Base-by-base conservation (phyloP, 2,888 invertebrate species). In the Cepaea hortensis region DNA sequence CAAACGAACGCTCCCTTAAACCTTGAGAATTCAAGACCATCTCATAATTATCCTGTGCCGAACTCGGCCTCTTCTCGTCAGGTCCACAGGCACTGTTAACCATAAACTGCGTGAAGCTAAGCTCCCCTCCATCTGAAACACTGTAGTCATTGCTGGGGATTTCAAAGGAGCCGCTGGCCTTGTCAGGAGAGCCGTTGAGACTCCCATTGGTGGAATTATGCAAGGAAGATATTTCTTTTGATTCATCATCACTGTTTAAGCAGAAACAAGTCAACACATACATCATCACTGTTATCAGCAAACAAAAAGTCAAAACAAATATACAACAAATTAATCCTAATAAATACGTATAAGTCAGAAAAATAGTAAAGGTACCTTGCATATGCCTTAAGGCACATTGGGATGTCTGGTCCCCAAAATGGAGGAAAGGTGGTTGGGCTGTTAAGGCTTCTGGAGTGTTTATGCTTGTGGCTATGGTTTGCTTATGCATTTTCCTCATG, bases 1-100 rank as follows among this genome's bases (percentile, higher is more conserved):
- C 92, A 90, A 93, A 93, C n/a, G 91, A 90, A 20, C 89, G 83
- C 80, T 91, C 91, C n/a, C 90, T 85, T 3, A 88, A 70, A n/a
- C 85, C 87, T 15, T 62, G 48, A 18, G 65, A 9, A 13, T 35
- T 68, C 6, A 23, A 50, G 50, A 50, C 79, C 65, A 65, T 84
- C 9, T 83, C 83, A n/a, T 82, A 77, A n/a, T 72, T 79, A 77
- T 87, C 87, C 80, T 77, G 77, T 15, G 81, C 76, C 18, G 82
- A 86, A 13, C 55, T 70, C 13, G 82, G 81, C 18, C 77, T 62
- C 46, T 82, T 82, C 50, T 82, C 81, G 6, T 55, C 72, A 62
- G 46, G 9, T 70, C 75, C 81, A 23, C 18, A n/a, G 1, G 35
- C 84, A 15, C 72, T 75, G 23, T 79, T 75, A 18, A 65, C 35